phyloP scores from a whole-genome alignment of 2,888 invertebrate species.

The Microplitis deprimator region DNA sequence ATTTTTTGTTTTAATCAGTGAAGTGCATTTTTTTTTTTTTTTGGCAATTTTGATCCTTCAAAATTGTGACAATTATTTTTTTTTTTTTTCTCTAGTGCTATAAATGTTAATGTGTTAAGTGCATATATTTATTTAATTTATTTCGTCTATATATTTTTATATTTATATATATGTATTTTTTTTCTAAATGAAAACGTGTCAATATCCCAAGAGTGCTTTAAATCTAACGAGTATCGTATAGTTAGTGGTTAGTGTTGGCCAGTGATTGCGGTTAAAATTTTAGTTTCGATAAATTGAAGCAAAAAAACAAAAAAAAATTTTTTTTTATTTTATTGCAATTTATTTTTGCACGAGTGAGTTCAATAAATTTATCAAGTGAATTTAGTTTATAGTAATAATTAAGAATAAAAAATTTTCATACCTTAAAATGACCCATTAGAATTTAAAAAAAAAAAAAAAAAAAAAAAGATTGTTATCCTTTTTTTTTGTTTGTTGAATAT shows the following conservation, averaged over 20 bases:
- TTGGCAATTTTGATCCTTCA: too few relatives aligned
- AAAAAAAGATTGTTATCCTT: not conserved
- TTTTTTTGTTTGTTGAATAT: not conserved
- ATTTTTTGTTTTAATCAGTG: too few relatives aligned
- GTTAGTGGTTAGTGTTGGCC: not conserved
- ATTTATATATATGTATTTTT: too few relatives aligned
- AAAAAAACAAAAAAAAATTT: not conserved
- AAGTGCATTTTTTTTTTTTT: too few relatives aligned
- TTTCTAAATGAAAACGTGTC: not conserved
- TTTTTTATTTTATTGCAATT: not conserved
- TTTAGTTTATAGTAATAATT: not conserved
- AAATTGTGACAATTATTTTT: too few relatives aligned
- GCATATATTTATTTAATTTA: too few relatives aligned
- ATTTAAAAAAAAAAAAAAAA: conserved; percentile 3
- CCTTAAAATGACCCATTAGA: too few relatives aligned
- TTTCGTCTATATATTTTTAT: too few relatives aligned
- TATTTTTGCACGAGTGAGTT: not conserved
- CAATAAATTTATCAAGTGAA: not conserved
- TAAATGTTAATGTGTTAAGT: too few relatives aligned
- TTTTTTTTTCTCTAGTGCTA: too few relatives aligned
- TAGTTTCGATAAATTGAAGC: too few relatives aligned
- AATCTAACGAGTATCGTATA: not conserved
- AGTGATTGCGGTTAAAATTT: not conserved
- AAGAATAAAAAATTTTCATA: not conserved
- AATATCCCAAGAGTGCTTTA: not conserved